Evolutionary conservation across 2,888 invertebrate genomes (phyloP).

Genomic region (Neria commutata): DNA sequence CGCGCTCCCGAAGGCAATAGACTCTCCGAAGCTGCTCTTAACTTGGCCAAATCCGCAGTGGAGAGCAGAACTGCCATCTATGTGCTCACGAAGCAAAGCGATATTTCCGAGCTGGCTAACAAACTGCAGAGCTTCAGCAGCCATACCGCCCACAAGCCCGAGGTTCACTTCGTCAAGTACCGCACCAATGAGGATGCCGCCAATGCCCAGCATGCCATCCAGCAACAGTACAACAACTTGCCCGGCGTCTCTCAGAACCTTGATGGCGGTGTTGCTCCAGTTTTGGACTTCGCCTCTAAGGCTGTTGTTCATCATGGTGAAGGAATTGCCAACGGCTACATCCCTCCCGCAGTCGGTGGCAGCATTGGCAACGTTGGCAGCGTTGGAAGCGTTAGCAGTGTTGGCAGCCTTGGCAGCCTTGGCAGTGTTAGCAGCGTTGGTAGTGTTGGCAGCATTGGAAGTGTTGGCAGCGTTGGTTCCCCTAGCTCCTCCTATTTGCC

Average conservation of each 20-base stretch:
- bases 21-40: constrained; percentile 47
- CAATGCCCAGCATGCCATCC: constrained; percentile 54
- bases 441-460: constrained; percentile 29
- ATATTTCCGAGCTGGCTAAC: constrained; percentile 46
- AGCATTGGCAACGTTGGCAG: not conserved
- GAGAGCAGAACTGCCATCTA: constrained; percentile 58
- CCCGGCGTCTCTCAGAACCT: constrained; percentile 47
- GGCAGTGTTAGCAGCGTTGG: constrained; percentile 37
- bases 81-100: constrained; percentile 54
- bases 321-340: constrained; percentile 15
- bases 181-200: constrained; percentile 55
- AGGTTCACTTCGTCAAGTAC: constrained; percentile 58
- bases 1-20: constrained; percentile 54
- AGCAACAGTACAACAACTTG: constrained; percentile 52
- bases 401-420: constrained; percentile 19
- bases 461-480: constrained; percentile 18
- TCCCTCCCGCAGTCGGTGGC: not conserved
- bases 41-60: constrained; percentile 46
- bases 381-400: constrained; percentile 26
- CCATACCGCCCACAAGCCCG: constrained; percentile 47
- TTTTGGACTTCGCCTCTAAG: constrained; percentile 45
- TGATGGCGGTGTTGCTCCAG: constrained; percentile 52
- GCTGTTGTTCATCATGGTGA: constrained; percentile 18
- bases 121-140: constrained; percentile 47
- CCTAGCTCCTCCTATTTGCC: constrained; percentile 41